These are phyloP conservation scores for Polyommatus iphigenia DNA, from an alignment of 2,888 invertebrate genomes.

Conservation along the genomic window DNA sequence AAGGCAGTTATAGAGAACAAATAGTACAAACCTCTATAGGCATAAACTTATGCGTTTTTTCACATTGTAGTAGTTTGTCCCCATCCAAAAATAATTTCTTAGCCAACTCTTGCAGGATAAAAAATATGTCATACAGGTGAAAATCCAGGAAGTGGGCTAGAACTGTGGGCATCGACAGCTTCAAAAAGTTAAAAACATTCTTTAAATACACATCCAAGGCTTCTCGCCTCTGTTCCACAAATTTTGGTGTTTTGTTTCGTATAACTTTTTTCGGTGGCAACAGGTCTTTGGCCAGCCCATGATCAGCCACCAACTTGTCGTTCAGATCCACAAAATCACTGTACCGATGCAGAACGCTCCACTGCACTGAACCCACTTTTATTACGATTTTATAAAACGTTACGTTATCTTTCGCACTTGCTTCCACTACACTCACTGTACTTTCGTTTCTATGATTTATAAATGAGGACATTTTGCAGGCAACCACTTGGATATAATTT, in stretches of 20 bases:
- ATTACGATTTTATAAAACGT: constrained; percentile 87
- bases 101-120: constrained; percentile 90
- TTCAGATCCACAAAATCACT: constrained; percentile 94
- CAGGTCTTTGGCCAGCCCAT: constrained; percentile 84
- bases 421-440: constrained; percentile 83
- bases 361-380: constrained; percentile 85
- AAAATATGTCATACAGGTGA: constrained; percentile 93
- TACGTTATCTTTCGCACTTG: constrained; percentile 82
- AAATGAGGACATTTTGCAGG: constrained; percentile 85
- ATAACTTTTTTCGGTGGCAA: constrained; percentile 96
- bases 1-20: constrained; percentile 4
- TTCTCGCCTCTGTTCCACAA: constrained; percentile 76
- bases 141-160: constrained; percentile 93
- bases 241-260: constrained; percentile 92
- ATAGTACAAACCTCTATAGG: constrained; percentile 85
- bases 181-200: constrained; percentile 87
- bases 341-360: constrained; percentile 93
- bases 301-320: constrained; percentile 82
- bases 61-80: constrained; percentile 83
- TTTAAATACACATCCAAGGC: constrained; percentile 82
- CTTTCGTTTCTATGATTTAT: constrained; percentile 84
- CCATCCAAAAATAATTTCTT: constrained; percentile 88
- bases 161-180: constrained; percentile 88
- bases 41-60: constrained; percentile 84
- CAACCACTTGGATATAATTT: neutral